Base-by-base conservation (phyloP, 2,797 vertebrate genomes). In the Lates japonicus region DNA sequence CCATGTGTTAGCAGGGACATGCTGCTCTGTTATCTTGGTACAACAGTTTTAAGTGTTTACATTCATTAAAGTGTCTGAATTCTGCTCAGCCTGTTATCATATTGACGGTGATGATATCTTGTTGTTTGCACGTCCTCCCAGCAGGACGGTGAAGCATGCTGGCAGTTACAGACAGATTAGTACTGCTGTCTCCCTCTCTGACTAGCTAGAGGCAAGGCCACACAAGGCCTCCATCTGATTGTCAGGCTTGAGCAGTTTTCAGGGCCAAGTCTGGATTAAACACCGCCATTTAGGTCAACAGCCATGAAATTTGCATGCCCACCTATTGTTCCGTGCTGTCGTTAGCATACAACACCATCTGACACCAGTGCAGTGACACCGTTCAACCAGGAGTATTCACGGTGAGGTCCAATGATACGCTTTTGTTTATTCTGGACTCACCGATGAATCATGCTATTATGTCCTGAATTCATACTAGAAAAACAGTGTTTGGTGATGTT, bases 241-340 rank as follows among this genome's bases (percentile, higher is more conserved):
- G 76, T 86, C 58, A 74, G 76, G 70, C 82, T 70, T 52, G 75
- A 85, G 71, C 74, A 78, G 84, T 88, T 95, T 91, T 90, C 82
- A 81, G 82, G 91, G 86, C 66, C 85, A 87, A 76, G 86, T 87
- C 80, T 86, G 91, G 93, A 93, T 94, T 94, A 91, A 87, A 88
- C 64, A 5, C 55, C 4, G 17, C 46, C 81, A 89, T 91, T 92
- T 82, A 88, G 94, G 93, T 94, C 92, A 94, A 84, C 91, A 85
- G 84, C 85, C 84, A 86, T 85, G 78, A 90, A 78, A 93, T 90
- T 71, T 89, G 87, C 78, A 84, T 79, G 60, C 20, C 61, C 66
- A 63, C 79, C 90, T 82, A 91, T 93, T 93, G 92, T 94, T 86
- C 65, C 48, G 52, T n/a, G 2, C 39, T 13, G 7, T 65, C 81